phyloP scores from a whole-genome alignment of 2,888 invertebrate species.

The Hypsopygia costalis region DNA sequence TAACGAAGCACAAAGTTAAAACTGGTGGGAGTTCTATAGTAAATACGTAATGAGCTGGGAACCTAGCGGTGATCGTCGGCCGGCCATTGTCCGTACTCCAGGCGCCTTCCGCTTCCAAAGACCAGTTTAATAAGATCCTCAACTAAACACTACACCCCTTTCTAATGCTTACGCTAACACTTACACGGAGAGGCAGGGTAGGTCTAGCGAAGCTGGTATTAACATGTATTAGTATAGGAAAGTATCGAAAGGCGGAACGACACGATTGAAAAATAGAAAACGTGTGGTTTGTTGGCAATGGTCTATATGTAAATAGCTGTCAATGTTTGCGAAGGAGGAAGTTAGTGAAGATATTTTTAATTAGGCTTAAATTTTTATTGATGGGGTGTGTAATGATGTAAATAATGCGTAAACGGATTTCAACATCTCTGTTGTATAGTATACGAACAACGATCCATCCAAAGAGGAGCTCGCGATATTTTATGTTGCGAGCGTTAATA shows the following conservation, averaged over 20 bases:
- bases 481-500: no score
- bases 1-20: constrained; percentile 41
- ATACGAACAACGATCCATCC: no score
- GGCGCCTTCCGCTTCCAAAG: constrained; percentile 64
- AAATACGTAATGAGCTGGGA: constrained; percentile 75
- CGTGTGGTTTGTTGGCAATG: constrained; percentile 42
- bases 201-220: constrained; percentile 40
- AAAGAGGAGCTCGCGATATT: no score
- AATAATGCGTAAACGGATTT: no score
- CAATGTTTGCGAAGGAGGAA: constrained; percentile 36
- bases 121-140: constrained; percentile 50
- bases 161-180: constrained; percentile 33
- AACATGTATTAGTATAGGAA: constrained; percentile 60
- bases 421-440: no score
- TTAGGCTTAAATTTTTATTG: no score
- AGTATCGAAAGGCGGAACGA: constrained; percentile 75
- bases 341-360: constrained; percentile 2
- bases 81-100: constrained; percentile 69
- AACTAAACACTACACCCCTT: constrained; percentile 40
- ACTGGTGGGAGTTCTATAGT: constrained; percentile 59
- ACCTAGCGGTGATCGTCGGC: constrained; percentile 60
- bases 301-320: constrained; percentile 56
- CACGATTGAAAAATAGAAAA: constrained; percentile 74
- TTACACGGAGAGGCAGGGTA: constrained; percentile 31
- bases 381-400: no score